Conservation (phyloP, 2,888 invertebrate species). For the Diaphora mendica region DNA sequence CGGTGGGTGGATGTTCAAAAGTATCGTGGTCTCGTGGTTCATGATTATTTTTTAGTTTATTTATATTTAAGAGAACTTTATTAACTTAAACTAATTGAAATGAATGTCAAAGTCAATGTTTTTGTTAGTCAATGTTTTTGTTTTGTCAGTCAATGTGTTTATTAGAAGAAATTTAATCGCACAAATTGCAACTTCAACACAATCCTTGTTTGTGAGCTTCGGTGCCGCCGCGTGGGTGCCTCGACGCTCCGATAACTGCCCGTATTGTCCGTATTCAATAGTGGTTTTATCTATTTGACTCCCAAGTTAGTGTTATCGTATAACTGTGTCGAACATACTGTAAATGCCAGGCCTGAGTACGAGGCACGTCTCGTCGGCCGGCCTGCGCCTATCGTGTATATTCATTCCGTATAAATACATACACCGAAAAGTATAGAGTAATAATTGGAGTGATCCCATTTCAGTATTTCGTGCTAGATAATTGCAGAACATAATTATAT, state of each 20-base stretch:
- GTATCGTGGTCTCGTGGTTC: neutral
- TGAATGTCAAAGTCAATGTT: neutral
- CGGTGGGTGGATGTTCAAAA: neutral
- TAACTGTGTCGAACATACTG: constrained; percentile 14
- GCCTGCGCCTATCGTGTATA: constrained; percentile 23
- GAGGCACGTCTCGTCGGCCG: constrained; percentile 37
- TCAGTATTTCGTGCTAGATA: constrained; percentile 30
- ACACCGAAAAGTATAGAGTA: constrained; percentile 24
- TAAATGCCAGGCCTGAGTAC: constrained; percentile 34
- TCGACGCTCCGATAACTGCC: neutral
- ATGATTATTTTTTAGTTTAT: neutral
- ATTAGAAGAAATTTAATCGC: constrained; percentile 11
- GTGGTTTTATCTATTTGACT: constrained; percentile 10
- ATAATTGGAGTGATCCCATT: constrained; percentile 34
- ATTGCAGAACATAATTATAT: constrained; percentile 24
- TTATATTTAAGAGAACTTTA: neutral
- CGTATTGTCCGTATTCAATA: constrained; percentile 10
- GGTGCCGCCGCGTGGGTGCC: neutral
- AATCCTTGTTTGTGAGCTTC: neutral
- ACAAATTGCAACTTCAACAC: constrained; percentile 13
- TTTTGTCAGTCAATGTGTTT: too few relatives aligned
- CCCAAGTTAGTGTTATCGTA: constrained; percentile 16
- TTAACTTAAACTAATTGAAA: neutral
- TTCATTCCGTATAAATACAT: constrained; percentile 10
- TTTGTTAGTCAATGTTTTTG: too few relatives aligned